Evolutionary conservation across 2,888 invertebrate species (phyloP).

Genomic region (Actias luna): DNA sequence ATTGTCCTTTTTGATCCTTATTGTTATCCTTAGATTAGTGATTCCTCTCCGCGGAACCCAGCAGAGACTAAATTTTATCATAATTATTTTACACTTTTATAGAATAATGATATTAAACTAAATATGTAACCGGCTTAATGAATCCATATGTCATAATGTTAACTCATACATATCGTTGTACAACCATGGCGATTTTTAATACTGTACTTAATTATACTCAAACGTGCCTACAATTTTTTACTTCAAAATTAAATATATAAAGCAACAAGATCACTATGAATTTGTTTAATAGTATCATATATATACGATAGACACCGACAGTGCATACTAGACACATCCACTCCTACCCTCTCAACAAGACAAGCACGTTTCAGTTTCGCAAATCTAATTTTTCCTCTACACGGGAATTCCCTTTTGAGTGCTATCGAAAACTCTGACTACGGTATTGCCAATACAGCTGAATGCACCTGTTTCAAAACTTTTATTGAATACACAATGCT

Average conservation of each 20-base stretch:
- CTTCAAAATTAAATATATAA: background rate
- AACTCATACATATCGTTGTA: no score
- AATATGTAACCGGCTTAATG: no score
- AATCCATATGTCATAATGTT: no score
- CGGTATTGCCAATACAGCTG: slow-evolving; percentile 65
- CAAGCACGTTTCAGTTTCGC: slow-evolving; percentile 68
- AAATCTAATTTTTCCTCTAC: slow-evolving; percentile 73
- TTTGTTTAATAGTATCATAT: background rate
- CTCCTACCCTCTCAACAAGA: slow-evolving; percentile 2
- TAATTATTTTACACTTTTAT: no score
- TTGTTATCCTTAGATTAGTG: no score
- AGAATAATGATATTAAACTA: no score
- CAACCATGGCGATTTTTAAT: no score
- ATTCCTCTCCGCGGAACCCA: no score
- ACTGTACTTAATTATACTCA: no score
- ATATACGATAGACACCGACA: background rate
- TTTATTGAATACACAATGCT: slow-evolving; percentile 6
- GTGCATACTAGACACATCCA: background rate
- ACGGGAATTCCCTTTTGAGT: slow-evolving; percentile 69
- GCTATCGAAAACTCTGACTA: slow-evolving; percentile 51
- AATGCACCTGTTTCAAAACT: slow-evolving; percentile 33
- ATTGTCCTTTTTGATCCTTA: no score
- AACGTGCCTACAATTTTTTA: no score
- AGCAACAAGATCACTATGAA: background rate
- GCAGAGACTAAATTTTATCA: no score